Evolutionary conservation across 2,113 vertebrate genomes (phyloP).

Genomic region (Oryzias melastigma): DNA sequence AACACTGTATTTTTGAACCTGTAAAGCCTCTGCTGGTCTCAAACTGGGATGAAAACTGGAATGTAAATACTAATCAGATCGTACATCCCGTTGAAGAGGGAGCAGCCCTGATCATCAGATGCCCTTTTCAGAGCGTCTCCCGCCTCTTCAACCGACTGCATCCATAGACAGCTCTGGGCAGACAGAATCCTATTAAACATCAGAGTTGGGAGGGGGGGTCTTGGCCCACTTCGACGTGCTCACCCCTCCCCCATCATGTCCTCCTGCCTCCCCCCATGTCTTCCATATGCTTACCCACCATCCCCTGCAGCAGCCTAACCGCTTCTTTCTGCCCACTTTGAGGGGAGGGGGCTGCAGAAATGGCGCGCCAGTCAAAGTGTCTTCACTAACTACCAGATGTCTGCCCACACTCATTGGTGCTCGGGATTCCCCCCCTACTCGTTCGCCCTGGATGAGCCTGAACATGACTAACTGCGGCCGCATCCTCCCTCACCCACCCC

Average conservation of each 20-base stretch:
- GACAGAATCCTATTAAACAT: slow-evolving; percentile 73
- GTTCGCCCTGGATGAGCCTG: slow-evolving; percentile 65
- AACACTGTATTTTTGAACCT: no score
- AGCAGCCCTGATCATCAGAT: slow-evolving; percentile 47
- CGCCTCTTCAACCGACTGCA: slow-evolving; percentile 40
- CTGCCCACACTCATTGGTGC: slow-evolving; percentile 71
- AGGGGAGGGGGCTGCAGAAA: slow-evolving; percentile 48
- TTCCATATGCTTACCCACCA: slow-evolving; percentile 47
- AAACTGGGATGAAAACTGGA: slow-evolving; percentile 2
- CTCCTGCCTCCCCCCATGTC: slow-evolving; percentile 25
- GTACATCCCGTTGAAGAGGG: neutral
- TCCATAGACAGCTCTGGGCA: slow-evolving; percentile 46
- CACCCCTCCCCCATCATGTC: slow-evolving; percentile 49
- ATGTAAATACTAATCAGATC: slow-evolving; percentile 54
- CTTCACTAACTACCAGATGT: slow-evolving; percentile 72
- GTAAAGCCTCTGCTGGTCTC: no score
- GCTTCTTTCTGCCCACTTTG: slow-evolving; percentile 63
- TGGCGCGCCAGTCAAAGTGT: slow-evolving; percentile 43
- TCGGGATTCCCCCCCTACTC: slow-evolving; percentile 64
- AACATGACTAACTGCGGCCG: slow-evolving; percentile 69
- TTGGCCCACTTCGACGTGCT: slow-evolving; percentile 63
- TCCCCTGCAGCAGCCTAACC: slow-evolving; percentile 25
- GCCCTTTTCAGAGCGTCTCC: slow-evolving; percentile 38
- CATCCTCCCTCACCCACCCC: slow-evolving; percentile 42
- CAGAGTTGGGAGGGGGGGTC: slow-evolving; percentile 25